A percentile compares a stretch with the other conserved stretches of the same genome.
Conservation (phyloP, 1,140 invertebrate genomes). For the Drosophila ercepeae region DNA sequence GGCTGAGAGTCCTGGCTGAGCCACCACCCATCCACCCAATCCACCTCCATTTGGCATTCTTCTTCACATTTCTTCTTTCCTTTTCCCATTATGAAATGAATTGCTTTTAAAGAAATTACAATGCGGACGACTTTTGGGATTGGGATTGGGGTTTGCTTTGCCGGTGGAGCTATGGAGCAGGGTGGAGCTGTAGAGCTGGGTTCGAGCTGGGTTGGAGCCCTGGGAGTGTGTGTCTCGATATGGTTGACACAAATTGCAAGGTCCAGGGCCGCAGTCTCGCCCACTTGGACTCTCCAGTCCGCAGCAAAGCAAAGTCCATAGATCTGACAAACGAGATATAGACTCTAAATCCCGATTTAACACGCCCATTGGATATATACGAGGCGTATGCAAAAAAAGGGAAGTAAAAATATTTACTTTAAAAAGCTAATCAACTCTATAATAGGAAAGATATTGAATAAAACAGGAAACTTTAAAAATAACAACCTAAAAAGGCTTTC, state of each 20-base stretch:
- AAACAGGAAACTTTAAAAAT: too few species aligned
- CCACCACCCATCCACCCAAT: conserved; percentile 1
- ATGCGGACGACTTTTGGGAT: conserved; percentile 56
- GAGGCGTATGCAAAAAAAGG: neutral
- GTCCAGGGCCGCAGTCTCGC: conserved; percentile 40
- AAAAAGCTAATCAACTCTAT: neutral
- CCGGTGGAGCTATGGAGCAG: neutral
- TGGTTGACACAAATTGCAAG: conserved; percentile 60
- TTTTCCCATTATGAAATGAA: conserved; percentile 81
- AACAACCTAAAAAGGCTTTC: too few species aligned
- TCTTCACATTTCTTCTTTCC: conserved; percentile 50
- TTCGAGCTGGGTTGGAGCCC: neutral
- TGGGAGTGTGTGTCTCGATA: conserved; percentile 20
- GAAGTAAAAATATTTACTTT: neutral
- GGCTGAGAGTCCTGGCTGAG: too few species aligned
- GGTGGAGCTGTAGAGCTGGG: too few species aligned
- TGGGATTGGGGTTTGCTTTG: conserved; percentile 36
- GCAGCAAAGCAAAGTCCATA: conserved; percentile 35
- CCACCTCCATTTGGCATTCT: conserved; percentile 28
- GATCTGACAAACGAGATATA: conserved; percentile 25
- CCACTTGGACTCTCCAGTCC: conserved; percentile 4
- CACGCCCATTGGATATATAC: conserved; percentile 34
- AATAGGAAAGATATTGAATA: too few species aligned
- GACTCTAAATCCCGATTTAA: conserved; percentile 34
- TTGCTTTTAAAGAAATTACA: conserved; percentile 83